Conservation (phyloP, 2,113 vertebrate genomes). For the Mystacornis crossleyi region DNA sequence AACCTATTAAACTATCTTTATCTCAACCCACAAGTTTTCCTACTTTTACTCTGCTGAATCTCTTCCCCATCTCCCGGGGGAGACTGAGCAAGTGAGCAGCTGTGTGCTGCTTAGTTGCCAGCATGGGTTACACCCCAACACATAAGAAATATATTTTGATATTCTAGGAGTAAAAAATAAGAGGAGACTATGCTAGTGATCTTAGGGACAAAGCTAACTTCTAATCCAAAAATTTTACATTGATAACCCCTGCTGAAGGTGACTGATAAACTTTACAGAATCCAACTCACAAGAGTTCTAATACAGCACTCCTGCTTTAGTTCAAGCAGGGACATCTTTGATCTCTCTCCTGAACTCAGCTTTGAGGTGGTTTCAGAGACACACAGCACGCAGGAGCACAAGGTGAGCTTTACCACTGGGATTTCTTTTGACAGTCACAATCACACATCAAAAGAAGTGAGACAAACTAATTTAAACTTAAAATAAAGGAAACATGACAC, state of each 20-base stretch:
- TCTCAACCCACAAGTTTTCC: background rate
- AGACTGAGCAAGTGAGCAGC: background rate
- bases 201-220: background rate
- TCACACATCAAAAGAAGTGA: background rate
- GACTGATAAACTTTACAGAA: background rate
- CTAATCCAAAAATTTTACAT: background rate
- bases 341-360: background rate
- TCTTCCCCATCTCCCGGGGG: background rate
- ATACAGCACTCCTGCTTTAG: background rate
- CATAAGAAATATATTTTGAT: background rate
- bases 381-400: background rate
- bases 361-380: background rate
- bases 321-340: background rate
- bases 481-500: background rate
- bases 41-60: background rate
- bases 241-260: background rate
- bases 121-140: background rate
- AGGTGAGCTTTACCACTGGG: background rate
- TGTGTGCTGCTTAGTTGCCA: background rate
- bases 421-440: background rate
- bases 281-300: background rate
- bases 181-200: background rate
- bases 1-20: background rate
- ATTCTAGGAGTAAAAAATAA: background rate
- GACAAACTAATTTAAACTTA: background rate